Evolutionary conservation across 2,888 invertebrate genomes (phyloP).

Genomic region (Stenichneumon culpator): DNA sequence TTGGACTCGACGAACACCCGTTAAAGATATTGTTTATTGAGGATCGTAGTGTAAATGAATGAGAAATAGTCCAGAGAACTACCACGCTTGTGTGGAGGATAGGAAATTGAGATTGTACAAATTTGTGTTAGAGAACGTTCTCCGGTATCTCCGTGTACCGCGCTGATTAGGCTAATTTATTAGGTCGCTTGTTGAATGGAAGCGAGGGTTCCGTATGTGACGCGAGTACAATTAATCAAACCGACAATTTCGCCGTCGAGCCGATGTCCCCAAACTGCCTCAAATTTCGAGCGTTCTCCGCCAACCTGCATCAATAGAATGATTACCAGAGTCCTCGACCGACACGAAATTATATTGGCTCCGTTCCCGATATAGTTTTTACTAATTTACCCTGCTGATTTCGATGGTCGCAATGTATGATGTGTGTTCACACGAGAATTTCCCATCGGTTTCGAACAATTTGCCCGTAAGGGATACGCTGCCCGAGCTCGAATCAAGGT

Average conservation of each 20-base stretch:
- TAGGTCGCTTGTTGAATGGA: conserved; percentile 50
- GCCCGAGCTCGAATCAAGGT: conserved; percentile 26
- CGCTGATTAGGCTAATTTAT: conserved; percentile 64
- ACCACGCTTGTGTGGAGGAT: neutral
- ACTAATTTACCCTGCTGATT: neutral
- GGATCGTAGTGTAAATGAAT: neutral
- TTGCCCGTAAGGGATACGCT: neutral
- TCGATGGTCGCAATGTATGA: neutral
- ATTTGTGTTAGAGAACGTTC: neutral
- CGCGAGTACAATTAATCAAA: conserved; percentile 56
- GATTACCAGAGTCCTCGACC: neutral
- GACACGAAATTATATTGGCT: neutral
- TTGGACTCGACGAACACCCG: neutral
- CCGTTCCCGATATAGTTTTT: conserved; percentile 8
- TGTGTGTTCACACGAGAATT: neutral
- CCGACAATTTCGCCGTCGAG: conserved; percentile 33
- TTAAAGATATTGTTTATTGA: neutral
- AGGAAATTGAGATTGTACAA: neutral
- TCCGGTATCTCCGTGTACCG: conserved; percentile 9
- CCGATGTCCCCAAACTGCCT: conserved; percentile 20
- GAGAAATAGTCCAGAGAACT: neutral
- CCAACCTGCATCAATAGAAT: conserved; percentile 18
- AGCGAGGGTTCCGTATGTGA: neutral
- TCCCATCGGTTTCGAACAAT: neutral
- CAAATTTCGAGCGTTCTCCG: conserved; percentile 13